phyloP scores from a whole-genome alignment of 1,140 invertebrate genomes.

The Drosophila dunni region DNA sequence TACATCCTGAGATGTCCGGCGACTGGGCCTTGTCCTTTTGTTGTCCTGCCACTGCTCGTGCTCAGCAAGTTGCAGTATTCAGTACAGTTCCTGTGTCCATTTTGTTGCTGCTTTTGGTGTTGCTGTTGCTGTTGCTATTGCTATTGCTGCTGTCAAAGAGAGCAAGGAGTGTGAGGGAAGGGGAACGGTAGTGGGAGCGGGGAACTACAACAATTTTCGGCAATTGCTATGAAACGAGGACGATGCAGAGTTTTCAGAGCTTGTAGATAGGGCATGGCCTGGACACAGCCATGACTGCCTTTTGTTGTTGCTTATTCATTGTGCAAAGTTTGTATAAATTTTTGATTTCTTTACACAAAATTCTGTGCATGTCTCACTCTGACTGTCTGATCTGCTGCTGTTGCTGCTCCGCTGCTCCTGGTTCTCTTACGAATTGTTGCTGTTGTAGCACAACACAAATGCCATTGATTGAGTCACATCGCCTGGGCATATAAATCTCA shows the following conservation, averaged over 20 bases:
- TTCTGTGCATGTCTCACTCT: constrained; percentile 74
- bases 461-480: constrained; percentile 82
- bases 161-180: constrained; percentile 15
- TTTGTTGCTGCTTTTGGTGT: constrained; percentile 38
- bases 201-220: constrained; percentile 75
- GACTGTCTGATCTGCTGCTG: constrained; percentile 67
- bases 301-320: constrained; percentile 82
- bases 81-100: constrained; percentile 50
- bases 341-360: constrained; percentile 83
- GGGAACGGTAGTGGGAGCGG: constrained; percentile 40
- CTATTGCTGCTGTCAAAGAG: constrained; percentile 50
- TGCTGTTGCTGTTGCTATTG: constrained; percentile 26
- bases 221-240: constrained; percentile 68
- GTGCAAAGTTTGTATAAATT: constrained; percentile 83
- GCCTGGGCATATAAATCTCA: constrained; percentile 82
- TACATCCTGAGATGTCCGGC: constrained; percentile 57
- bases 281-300: constrained; percentile 50
- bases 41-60: constrained; percentile 32
- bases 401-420: constrained; percentile 25
- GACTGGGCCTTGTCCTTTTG: constrained; percentile 59
- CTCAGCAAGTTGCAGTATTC: constrained; percentile 59
- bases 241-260: constrained; percentile 24
- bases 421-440: constrained; percentile 2
- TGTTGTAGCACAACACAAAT: constrained; percentile 68
- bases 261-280: constrained; percentile 18